Evolutionary conservation across 64 coral and sea anemone genomes (phyloP).

Genomic region (Exaiptasia diaphana): DNA sequence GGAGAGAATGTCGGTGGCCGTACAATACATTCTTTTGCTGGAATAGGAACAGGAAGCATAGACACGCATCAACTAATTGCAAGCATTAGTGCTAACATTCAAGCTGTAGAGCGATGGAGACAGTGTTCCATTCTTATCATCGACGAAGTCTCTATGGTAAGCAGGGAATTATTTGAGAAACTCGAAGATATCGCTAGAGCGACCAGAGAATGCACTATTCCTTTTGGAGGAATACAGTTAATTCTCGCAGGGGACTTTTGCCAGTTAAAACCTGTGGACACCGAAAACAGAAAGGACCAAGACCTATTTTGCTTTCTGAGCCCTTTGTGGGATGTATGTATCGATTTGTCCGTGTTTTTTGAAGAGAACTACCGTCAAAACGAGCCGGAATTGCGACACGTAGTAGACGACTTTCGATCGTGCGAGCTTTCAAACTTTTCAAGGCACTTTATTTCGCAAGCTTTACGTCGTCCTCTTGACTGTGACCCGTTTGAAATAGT

Average conservation of each 20-base stretch:
- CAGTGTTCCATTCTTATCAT: not conserved
- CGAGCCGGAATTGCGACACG: not conserved
- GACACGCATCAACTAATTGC: conserved; percentile 8
- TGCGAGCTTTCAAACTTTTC: not conserved
- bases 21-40: conserved; percentile 52
- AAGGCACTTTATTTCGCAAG: not conserved
- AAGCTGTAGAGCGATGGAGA: not conserved
- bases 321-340: not conserved
- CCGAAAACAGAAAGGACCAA: not conserved
- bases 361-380: not conserved
- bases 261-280: conserved; percentile 2
- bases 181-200: not conserved
- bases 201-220: not conserved
- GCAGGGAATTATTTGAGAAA: not conserved
- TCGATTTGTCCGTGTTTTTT: not conserved
- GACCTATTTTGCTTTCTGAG: not conserved
- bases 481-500: not conserved
- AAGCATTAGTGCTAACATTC: not conserved
- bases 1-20: not conserved
- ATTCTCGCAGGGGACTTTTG: conserved; percentile 1
- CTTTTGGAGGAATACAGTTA: conserved; percentile 5
- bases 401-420: not conserved
- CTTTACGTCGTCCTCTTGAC: not conserved
- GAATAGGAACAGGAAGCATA: not conserved
- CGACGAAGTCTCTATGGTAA: not conserved